Evolutionary conservation across 2,113 vertebrate genomes (phyloP).

Genomic region (Ceyx melanurus): DNA sequence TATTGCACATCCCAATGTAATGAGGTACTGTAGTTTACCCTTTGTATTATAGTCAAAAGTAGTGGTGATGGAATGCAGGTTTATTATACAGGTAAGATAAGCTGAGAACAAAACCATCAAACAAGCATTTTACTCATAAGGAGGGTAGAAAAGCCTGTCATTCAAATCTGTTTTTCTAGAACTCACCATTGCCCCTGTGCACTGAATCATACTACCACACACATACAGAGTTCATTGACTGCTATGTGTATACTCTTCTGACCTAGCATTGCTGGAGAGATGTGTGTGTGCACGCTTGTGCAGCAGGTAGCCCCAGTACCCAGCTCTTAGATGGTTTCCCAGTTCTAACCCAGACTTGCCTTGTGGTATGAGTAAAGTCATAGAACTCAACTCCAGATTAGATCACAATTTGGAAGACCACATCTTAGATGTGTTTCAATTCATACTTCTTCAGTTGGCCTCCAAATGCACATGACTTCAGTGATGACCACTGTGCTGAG

Average conservation of each 20-base stretch:
- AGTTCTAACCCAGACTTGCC: neutral
- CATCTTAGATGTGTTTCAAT: neutral
- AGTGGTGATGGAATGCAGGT: constrained; percentile 27
- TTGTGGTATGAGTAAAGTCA: neutral
- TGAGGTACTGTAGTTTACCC: constrained; percentile 59
- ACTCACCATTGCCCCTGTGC: neutral
- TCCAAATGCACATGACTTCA: neutral
- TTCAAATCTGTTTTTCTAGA: constrained; percentile 41
- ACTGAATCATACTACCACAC: constrained; percentile 28
- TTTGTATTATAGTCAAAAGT: constrained; percentile 66
- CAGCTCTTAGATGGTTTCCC: neutral
- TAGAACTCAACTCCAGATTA: neutral
- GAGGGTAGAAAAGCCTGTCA: constrained; percentile 15
- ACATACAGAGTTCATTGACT: constrained; percentile 39
- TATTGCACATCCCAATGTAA: constrained; percentile 59
- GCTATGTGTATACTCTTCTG: constrained; percentile 56
- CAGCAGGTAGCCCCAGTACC: neutral
- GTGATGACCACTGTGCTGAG: neutral
- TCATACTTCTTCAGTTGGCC: accelerated
- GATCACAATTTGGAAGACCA: neutral
- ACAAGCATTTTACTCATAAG: constrained; percentile 23
- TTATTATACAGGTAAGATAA: constrained; percentile 35
- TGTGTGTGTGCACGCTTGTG: constrained; percentile 11
- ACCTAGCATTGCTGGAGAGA: constrained; percentile 39
- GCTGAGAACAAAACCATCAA: constrained; percentile 42